Conservation (phyloP, 2,797 vertebrate genomes). For the Enteromius afrohamiltoni region DNA sequence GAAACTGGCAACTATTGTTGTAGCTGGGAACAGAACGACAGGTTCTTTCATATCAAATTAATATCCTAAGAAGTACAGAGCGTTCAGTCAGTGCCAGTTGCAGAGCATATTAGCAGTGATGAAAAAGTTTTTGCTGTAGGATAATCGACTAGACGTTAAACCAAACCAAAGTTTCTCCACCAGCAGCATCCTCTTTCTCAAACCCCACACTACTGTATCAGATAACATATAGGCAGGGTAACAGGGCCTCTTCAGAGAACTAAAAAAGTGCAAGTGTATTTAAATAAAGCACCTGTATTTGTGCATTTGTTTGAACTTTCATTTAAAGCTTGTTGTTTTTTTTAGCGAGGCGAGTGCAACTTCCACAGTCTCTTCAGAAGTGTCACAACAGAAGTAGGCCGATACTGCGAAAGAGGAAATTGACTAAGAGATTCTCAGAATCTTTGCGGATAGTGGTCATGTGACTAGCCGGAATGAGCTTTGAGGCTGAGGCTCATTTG, state of each 20-base stretch:
- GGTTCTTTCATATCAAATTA: constrained; percentile 24
- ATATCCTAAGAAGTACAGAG: constrained; percentile 8
- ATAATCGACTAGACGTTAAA: neutral
- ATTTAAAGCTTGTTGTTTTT: neutral
- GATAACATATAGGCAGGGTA: neutral
- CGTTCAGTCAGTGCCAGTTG: neutral
- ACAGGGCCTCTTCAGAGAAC: constrained; percentile 26
- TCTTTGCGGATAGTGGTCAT: constrained; percentile 67
- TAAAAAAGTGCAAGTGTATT: constrained; percentile 20
- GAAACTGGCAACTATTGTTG: constrained; percentile 28
- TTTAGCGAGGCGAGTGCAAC: constrained; percentile 5
- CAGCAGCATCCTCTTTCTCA: neutral
- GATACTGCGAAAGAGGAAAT: constrained; percentile 67
- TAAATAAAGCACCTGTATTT: constrained; percentile 20
- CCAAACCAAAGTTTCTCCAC: neutral
- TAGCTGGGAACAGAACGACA: neutral
- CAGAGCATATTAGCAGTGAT: neutral
- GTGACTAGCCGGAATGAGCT: constrained; percentile 82
- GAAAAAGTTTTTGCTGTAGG: neutral
- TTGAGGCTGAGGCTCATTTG: constrained; percentile 68
- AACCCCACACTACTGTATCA: neutral
- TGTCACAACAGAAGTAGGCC: constrained; percentile 55
- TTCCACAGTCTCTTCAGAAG: constrained; percentile 30
- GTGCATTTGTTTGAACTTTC: neutral
- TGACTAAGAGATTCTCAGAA: constrained; percentile 76